Evolutionary conservation across 92 coral and sea anemone genomes (phyloP).

Genomic region (Muricea muricata): DNA sequence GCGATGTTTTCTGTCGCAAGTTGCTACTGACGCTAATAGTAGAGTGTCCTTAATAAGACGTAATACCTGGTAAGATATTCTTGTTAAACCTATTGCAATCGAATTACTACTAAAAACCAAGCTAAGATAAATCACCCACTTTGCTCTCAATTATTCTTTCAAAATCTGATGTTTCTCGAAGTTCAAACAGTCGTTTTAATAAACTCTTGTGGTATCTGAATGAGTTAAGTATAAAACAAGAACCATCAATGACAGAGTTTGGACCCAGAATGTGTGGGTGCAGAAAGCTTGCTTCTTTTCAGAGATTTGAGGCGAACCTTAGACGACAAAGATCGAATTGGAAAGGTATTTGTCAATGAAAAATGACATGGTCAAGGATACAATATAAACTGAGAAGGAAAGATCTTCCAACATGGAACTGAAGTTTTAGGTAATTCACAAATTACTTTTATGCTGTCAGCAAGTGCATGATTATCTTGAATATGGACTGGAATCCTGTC

Average conservation of each 20-base stretch:
- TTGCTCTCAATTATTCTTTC: not conserved
- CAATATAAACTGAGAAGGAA: constrained; percentile 79
- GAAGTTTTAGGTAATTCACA: constrained; percentile 2
- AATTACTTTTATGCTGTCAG: constrained; percentile 17
- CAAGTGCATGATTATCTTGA: not conserved
- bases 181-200: constrained; percentile 5
- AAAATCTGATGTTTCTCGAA: not conserved
- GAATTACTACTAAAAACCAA: too few species aligned
- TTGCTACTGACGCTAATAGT: constrained; percentile 10
- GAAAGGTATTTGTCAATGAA: too few species aligned
- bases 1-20: not conserved
- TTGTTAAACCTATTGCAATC: not conserved
- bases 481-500: not conserved
- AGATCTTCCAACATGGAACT: constrained; percentile 43
- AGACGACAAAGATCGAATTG: not conserved
- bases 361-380: constrained; percentile 74
- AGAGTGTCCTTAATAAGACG: not conserved
- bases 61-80: not conserved
- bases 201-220: constrained; percentile 35
- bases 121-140: not conserved
- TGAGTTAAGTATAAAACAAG: not conserved
- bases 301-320: too few species aligned
- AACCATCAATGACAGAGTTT: not conserved
- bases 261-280: not conserved
- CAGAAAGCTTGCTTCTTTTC: too few species aligned